Evolutionary conservation across 2,888 invertebrate species (phyloP).

Genomic region (Archaeoteleia sp.): DNA sequence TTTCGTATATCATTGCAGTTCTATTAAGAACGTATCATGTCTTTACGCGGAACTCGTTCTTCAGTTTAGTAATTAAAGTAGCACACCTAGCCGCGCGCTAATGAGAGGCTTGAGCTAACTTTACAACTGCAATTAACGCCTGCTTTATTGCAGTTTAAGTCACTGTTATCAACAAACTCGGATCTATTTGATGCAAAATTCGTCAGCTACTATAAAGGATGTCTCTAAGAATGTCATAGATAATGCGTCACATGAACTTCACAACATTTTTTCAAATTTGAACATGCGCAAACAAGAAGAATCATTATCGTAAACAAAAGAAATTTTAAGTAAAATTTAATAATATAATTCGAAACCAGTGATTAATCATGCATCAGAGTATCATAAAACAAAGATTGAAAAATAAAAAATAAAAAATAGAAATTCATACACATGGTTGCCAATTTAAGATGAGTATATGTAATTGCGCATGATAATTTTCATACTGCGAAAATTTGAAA

Average conservation of each 20-base stretch:
- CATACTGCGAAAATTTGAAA: too few species aligned
- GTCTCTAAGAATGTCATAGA: background rate
- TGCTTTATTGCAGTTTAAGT: conserved; percentile 63
- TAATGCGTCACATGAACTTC: background rate
- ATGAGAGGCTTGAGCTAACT: conserved; percentile 45
- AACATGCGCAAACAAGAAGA: too few species aligned
- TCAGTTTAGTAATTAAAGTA: conserved; percentile 25
- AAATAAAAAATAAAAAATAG: too few species aligned
- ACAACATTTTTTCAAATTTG: background rate
- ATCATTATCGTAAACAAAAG: too few species aligned
- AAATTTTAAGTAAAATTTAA: too few species aligned
- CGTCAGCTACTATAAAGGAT: conserved; percentile 10
- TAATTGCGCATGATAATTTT: too few species aligned
- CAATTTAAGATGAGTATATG: too few species aligned
- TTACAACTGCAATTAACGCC: conserved; percentile 64
- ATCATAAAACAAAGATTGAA: too few species aligned
- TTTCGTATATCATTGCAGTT: conserved; percentile 1
- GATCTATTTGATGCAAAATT: conserved; percentile 50
- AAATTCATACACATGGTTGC: too few species aligned
- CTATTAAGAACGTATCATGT: conserved; percentile 15
- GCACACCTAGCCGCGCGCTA: conserved; percentile 24
- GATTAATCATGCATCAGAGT: too few species aligned
- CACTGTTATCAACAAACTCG: conserved; percentile 57
- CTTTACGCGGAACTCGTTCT: conserved; percentile 23
- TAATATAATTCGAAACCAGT: too few species aligned